Evolutionary conservation across 2,113 vertebrate genomes (phyloP).

Genomic region (Andinoacara biseriatus): DNA sequence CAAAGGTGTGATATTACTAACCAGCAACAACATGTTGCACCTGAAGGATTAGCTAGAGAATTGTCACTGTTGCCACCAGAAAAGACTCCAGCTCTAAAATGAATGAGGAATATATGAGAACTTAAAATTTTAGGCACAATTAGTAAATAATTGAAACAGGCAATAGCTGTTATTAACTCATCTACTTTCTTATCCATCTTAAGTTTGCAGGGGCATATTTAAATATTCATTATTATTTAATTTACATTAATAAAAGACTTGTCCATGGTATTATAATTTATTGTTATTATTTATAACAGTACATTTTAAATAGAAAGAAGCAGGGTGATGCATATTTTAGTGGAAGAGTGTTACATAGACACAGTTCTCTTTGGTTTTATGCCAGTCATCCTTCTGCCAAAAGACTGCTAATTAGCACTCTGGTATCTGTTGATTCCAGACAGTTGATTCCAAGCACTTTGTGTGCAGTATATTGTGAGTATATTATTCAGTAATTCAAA

Average conservation of each 20-base stretch:
- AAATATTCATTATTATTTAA: background rate
- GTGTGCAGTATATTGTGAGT: background rate
- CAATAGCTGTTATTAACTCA: background rate
- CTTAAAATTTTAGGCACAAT: background rate
- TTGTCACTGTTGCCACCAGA: background rate
- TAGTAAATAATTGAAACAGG: background rate
- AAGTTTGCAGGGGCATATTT: background rate
- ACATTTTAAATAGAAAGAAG: background rate
- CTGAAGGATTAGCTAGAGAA: background rate
- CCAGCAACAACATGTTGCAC: background rate
- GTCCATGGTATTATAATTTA: background rate
- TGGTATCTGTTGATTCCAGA: constrained; percentile 16
- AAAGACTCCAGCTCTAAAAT: background rate
- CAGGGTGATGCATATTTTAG: background rate
- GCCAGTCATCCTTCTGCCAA: constrained; percentile 9
- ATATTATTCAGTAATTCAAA: constrained; percentile 14
- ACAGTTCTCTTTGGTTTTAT: constrained; percentile 8
- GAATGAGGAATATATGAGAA: background rate
- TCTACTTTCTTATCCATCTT: background rate
- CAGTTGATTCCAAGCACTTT: background rate
- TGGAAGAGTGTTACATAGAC: background rate
- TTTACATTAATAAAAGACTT: constrained; percentile 5
- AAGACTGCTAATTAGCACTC: constrained; percentile 44
- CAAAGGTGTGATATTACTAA: background rate
- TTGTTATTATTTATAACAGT: background rate